Conservation (phyloP, 1,140 invertebrate genomes). For the Goniozus legneri region DNA sequence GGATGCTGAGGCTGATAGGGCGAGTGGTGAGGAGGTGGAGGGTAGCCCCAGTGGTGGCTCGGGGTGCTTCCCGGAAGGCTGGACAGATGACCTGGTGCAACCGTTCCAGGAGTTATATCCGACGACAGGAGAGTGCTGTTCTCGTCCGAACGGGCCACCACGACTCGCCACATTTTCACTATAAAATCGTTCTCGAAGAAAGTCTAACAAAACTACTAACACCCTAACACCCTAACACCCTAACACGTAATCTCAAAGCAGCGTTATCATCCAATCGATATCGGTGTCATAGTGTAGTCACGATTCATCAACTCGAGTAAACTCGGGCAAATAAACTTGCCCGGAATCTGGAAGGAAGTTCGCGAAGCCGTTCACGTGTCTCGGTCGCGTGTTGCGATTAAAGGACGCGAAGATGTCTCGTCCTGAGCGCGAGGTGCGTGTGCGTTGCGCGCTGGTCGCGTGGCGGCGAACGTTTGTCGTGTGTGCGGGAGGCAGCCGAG, state of each 20-base stretch:
- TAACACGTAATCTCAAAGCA: not conserved
- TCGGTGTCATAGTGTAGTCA: too few relatives aligned
- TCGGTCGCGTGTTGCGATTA: not conserved
- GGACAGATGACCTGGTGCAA: conserved; percentile 33
- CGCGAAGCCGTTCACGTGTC: not conserved
- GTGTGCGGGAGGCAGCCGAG: conserved; percentile 41
- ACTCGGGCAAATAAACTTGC: not conserved
- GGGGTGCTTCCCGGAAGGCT: conserved; percentile 33
- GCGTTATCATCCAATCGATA: too few relatives aligned
- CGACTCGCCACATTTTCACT: conserved; percentile 54
- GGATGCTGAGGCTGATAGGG: conserved; percentile 31
- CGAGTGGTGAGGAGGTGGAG: conserved; percentile 36
- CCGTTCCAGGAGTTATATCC: conserved; percentile 37
- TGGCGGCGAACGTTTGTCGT: conserved; percentile 56
- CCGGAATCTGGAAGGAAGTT: not conserved
- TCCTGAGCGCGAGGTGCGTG: conserved; percentile 26
- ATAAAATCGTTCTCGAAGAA: not conserved
- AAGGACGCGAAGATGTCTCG: conserved; percentile 16
- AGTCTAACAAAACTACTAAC: not conserved
- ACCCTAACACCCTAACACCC: not conserved
- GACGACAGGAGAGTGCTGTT: conserved; percentile 49
- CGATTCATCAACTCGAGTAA: too few relatives aligned
- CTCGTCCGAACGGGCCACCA: conserved; percentile 52
- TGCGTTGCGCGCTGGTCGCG: conserved; percentile 52
- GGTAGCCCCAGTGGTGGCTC: conserved; percentile 45